Base-by-base conservation (phyloP, 2,888 invertebrate species). In the Pyrochroa serraticornis region DNA sequence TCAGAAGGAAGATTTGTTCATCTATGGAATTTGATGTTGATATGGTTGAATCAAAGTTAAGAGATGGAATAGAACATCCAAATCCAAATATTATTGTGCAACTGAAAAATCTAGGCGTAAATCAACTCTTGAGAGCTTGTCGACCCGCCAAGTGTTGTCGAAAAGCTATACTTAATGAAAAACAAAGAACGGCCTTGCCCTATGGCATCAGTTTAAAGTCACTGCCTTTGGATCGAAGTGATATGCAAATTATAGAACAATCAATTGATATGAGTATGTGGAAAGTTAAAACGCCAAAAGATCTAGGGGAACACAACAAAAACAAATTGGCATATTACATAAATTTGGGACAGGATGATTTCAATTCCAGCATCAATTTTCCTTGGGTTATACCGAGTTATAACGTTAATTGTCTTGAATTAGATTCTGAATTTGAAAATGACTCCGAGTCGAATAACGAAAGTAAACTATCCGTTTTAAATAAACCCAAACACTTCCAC, bases 121-220 rank as follows among this genome's bases (percentile, higher is more conserved):
- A 71, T 44, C 68, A 73, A 42, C 47, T 74, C 7, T 59, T 73
- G 12, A 62, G 68, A 49, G 73, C 72, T n/a, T 68, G 69, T 33
- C 63, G 69, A 43, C 74, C 74, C 6, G 73, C 70, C 1, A 74
- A 71, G 46, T 74, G 74, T 51, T 72, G 71, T 31, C 62, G 72
- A 31, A 68, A 63, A 44, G 68, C 73, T 0, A 61, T 73, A 3
- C 54, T 74, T 32, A 69, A 71, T 48, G 72, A 73, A 53, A 66
- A 59, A 37, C 57, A 64, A 41, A 67, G 55, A 43, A 68, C 70
- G 39, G 64, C 63, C 33, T 36, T 72, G 8, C 74, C 74, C 0
- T 74, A 74, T 47, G 52, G 72, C 5, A 60, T 69, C 5, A 74
- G 74, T 49, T 54, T 74, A 35, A 58, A 60, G 38, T 73, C 73